A percentile compares a stretch with the other conserved stretches of the same genome.
Evolutionary conservation across 1,140 invertebrate genomes (phyloP).

Genomic region (Apis cerana): DNA sequence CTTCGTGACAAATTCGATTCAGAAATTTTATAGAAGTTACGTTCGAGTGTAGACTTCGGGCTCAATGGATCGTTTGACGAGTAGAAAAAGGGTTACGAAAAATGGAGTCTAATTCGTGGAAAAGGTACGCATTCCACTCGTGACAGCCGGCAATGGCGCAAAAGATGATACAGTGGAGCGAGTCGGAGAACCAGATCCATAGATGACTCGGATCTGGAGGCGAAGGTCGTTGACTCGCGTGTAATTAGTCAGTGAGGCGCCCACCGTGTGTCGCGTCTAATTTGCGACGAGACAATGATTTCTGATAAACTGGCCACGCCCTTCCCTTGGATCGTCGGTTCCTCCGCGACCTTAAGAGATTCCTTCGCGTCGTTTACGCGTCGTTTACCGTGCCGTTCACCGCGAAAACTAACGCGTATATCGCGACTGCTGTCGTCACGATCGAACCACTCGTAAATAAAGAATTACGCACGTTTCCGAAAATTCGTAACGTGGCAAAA

Average conservation of each 20-base stretch:
- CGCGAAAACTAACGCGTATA: not conserved
- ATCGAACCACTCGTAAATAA: too few relatives aligned
- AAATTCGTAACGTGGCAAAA: too few relatives aligned
- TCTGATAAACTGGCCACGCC: constrained; percentile 50
- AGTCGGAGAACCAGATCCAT: constrained; percentile 34
- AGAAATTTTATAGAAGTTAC: not conserved
- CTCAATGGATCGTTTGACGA: not conserved
- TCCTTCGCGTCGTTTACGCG: constrained; percentile 5
- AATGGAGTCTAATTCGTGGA: not conserved
- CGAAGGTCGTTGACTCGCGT: constrained; percentile 56
- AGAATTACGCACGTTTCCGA: too few relatives aligned
- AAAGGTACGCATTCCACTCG: constrained; percentile 39
- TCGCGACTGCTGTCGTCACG: too few relatives aligned
- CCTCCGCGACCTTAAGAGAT: not conserved
- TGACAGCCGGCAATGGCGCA: constrained; percentile 21
- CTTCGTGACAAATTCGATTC: not conserved
- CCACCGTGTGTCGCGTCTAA: constrained; percentile 1
- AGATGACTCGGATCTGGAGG: constrained; percentile 8
- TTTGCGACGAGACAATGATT: constrained; percentile 47
- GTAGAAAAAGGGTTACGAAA: too few relatives aligned
- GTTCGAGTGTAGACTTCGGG: too few relatives aligned
- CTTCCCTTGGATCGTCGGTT: constrained; percentile 13
- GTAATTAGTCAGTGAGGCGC: constrained; percentile 51
- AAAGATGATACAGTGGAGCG: constrained; percentile 28
- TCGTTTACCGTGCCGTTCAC: not conserved